A percentile compares a stretch with the other conserved stretches of the same genome.
Evolutionary conservation across 2,113 vertebrate species (phyloP).

Genomic region (Aldabrachelys gigantea): DNA sequence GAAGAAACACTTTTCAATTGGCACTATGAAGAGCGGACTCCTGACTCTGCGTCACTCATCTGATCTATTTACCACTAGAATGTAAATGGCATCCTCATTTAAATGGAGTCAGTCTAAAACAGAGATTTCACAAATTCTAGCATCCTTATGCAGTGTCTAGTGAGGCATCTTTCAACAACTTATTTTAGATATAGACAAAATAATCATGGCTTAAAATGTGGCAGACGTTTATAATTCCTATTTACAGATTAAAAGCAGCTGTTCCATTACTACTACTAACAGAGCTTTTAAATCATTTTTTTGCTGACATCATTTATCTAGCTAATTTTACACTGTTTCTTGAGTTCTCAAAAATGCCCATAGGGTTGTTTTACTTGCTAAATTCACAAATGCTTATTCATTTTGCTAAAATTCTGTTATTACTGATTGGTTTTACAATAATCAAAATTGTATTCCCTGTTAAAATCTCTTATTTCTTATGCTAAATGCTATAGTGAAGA

Average conservation of each 20-base stretch:
- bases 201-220: conserved; percentile 38
- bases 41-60: background rate
- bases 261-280: conserved; percentile 12
- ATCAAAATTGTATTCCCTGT: background rate
- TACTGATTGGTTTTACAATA: background rate
- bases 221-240: conserved; percentile 29
- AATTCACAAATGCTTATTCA: accelerated
- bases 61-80: background rate
- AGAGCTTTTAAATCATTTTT: background rate
- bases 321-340: background rate
- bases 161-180: background rate
- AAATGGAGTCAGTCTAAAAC: background rate
- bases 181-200: background rate
- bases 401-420: background rate
- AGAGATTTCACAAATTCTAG: background rate
- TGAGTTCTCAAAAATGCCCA: accelerated
- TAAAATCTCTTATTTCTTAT: background rate
- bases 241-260: conserved; percentile 48
- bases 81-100: background rate
- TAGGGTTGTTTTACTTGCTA: background rate
- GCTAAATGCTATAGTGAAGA: background rate
- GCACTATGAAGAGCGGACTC: background rate
- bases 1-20: background rate
- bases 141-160: background rate
- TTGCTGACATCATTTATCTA: background rate